These are phyloP conservation scores for Tiliqua scincoides DNA, from an alignment of 2,113 vertebrate species.

Conservation along the genomic window DNA sequence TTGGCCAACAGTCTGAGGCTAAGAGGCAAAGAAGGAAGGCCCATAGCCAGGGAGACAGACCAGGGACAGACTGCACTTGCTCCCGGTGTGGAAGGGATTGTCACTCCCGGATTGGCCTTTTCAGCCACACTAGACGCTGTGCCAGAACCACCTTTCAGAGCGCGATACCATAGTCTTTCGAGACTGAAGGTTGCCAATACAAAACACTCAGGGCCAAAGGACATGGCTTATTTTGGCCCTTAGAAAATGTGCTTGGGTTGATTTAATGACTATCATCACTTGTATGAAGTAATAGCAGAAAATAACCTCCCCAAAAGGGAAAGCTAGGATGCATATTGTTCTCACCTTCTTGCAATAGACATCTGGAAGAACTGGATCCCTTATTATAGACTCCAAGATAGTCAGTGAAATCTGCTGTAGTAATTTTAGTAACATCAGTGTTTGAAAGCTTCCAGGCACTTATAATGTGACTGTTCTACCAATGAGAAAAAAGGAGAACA, in stretches of 20 bases:
- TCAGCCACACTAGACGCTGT: too few species aligned
- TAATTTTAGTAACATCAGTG: conserved; percentile 42
- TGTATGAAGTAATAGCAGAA: conserved; percentile 32
- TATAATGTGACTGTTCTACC: conserved; percentile 21
- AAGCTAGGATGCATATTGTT: conserved; percentile 19
- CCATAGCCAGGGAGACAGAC: too few species aligned
- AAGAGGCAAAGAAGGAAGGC: too few species aligned
- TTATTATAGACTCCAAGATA: conserved; percentile 22
- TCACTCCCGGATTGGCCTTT: too few species aligned
- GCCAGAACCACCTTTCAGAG: too few species aligned
- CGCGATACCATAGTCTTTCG: too few species aligned
- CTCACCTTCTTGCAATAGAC: neutral
- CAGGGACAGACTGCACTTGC: too few species aligned
- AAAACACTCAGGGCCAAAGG: too few species aligned
- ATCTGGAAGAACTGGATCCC: conserved; percentile 30
- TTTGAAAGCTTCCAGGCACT: conserved; percentile 28
- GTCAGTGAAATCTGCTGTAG: conserved; percentile 20
- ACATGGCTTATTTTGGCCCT: neutral
- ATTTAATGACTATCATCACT: neutral
- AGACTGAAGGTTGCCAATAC: too few species aligned
- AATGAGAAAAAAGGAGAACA: conserved; percentile 3
- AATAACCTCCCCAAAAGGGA: conserved; percentile 45
- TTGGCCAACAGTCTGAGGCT: too few species aligned
- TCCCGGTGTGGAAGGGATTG: too few species aligned
- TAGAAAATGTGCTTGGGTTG: neutral